Evolutionary conservation across 2,797 vertebrate species (phyloP).

Genomic region (Lepidocolaptes lacrymiger): DNA sequence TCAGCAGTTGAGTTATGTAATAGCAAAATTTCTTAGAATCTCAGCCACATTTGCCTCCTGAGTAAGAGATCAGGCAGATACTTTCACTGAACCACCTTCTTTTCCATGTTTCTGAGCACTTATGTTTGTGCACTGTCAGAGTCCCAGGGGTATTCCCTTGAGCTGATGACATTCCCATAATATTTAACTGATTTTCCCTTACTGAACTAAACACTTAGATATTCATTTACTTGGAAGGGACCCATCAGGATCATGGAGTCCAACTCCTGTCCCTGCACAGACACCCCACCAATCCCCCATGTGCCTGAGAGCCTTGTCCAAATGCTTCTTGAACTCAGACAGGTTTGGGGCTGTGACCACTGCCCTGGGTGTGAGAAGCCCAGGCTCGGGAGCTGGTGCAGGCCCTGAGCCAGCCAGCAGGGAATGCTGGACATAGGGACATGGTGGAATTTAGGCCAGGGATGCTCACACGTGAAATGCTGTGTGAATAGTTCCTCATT

Average conservation of each 20-base stretch:
- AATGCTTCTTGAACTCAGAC: background rate
- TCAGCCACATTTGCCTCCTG: background rate
- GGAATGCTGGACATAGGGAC: background rate
- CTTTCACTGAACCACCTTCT: background rate
- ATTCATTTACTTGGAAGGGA: background rate
- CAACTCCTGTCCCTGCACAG: background rate
- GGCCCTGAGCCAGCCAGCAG: background rate
- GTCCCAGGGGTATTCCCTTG: background rate
- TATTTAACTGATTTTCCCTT: background rate
- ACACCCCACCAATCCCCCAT: background rate
- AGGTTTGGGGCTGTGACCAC: background rate
- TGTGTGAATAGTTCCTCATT: background rate
- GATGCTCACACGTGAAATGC: background rate
- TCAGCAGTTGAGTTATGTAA: background rate
- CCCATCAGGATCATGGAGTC: background rate
- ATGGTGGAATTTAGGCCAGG: background rate
- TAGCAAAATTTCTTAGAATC: background rate
- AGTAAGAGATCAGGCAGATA: background rate
- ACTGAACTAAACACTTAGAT: background rate
- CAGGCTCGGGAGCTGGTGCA: background rate
- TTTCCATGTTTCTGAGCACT: background rate
- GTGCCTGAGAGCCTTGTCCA: background rate
- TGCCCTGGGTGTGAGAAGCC: background rate
- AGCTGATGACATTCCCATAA: background rate
- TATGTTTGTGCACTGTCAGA: background rate